Conservation (phyloP, 2,888 invertebrate genomes). For the Rhagonycha lutea region DNA sequence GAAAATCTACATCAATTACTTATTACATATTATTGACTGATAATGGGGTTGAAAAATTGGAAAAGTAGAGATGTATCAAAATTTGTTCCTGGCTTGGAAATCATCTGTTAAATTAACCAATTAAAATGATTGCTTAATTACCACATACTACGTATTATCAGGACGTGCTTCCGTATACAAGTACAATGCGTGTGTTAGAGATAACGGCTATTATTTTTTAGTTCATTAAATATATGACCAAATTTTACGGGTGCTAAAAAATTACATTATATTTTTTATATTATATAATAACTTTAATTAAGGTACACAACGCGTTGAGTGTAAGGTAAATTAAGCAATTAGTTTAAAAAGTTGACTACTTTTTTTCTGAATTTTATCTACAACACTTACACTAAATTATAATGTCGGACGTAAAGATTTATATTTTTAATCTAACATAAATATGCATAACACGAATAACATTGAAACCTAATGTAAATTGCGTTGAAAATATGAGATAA, state of each 20-base stretch:
- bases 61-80: too few species aligned
- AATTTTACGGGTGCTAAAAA: neutral
- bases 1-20: conserved; percentile 23
- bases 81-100: neutral
- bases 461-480: conserved; percentile 28
- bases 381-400: conserved; percentile 28
- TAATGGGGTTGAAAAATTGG: neutral
- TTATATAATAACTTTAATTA: neutral
- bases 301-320: neutral
- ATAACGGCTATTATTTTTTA: neutral
- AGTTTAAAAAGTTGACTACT: conserved; percentile 14
- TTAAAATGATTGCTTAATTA: neutral
- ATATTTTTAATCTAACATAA: conserved; percentile 30
- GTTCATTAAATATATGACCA: neutral
- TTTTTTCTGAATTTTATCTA: conserved; percentile 25
- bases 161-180: neutral
- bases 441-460: conserved; percentile 30
- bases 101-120: neutral
- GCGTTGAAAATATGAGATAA: conserved; percentile 29
- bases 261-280: neutral
- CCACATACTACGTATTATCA: neutral
- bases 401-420: conserved; percentile 27
- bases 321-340: conserved; percentile 15
- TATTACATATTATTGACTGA: conserved; percentile 25
- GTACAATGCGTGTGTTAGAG: neutral